Conservation (phyloP, 1,140 invertebrate species). For the Drosophila elegans region DNA sequence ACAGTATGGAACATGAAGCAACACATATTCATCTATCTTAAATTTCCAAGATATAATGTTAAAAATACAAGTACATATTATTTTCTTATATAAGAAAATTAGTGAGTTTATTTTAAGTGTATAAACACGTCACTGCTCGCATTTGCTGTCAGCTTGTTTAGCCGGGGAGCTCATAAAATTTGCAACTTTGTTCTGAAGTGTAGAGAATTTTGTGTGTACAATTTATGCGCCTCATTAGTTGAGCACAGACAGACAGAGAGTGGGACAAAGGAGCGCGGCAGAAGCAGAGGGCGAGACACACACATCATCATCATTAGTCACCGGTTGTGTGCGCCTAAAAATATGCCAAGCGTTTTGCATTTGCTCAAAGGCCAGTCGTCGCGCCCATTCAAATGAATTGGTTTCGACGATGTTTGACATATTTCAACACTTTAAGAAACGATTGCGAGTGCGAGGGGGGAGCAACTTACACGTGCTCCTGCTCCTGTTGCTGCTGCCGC, state of each 20-base stretch:
- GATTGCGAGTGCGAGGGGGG: conserved; percentile 12
- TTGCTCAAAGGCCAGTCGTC: conserved; percentile 40
- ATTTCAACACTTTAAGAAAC: conserved; percentile 74
- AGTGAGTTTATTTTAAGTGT: too few relatives aligned
- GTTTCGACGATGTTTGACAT: conserved; percentile 79
- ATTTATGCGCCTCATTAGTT: conserved; percentile 84
- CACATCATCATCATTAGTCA: conserved; percentile 82
- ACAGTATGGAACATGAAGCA: too few relatives aligned
- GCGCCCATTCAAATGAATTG: conserved; percentile 72
- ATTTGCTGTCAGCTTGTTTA: conserved; percentile 64
- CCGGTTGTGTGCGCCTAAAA: conserved; percentile 74
- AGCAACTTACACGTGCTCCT: conserved; percentile 39
- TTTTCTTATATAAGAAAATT: background rate
- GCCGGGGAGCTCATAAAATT: conserved; percentile 73
- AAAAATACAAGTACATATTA: too few relatives aligned
- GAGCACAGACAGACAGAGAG: conserved; percentile 34
- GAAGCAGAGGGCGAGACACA: conserved; percentile 8
- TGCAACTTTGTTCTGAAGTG: conserved; percentile 62
- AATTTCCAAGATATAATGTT: too few relatives aligned
- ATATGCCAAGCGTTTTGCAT: conserved; percentile 77
- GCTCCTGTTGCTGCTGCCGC: conserved; percentile 25
- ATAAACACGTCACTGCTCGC: background rate
- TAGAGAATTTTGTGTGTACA: conserved; percentile 64
- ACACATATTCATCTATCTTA: too few relatives aligned
- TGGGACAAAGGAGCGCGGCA: background rate